These are phyloP conservation scores for Cantharis rufa DNA, from an alignment of 2,888 invertebrate species.

Conservation along the genomic window DNA sequence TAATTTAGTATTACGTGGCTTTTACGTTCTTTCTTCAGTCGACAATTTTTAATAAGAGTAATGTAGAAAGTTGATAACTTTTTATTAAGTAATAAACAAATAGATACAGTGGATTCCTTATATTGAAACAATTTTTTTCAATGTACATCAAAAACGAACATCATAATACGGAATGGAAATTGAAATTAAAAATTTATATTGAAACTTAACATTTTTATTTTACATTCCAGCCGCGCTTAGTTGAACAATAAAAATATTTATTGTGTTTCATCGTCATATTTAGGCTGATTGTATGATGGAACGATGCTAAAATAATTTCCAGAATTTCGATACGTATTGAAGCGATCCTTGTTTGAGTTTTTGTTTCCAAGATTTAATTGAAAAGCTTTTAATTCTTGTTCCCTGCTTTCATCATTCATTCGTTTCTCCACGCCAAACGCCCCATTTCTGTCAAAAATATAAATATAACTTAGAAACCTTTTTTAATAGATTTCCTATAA, in stretches of 20 bases:
- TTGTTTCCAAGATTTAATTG: slow-evolving; percentile 16
- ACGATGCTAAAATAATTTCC: slow-evolving; percentile 7
- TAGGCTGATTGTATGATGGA: slow-evolving; percentile 17
- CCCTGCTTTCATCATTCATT: slow-evolving; percentile 10
- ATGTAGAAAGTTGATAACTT: background rate
- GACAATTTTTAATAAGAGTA: background rate
- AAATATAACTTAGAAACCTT: background rate
- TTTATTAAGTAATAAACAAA: background rate
- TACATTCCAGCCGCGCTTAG: background rate
- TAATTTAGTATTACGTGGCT: background rate
- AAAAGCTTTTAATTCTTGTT: slow-evolving; percentile 26
- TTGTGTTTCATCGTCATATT: slow-evolving; percentile 14
- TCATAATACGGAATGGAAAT: slow-evolving; percentile 3
- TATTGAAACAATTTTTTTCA: background rate
- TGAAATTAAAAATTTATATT: background rate
- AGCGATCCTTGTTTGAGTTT: slow-evolving; percentile 12
- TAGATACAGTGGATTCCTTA: background rate
- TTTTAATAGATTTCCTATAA: background rate
- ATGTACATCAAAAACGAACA: background rate
- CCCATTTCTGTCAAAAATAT: slow-evolving; percentile 15
- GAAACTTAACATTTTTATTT: background rate
- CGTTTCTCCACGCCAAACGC: slow-evolving; percentile 23
- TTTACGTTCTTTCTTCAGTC: background rate
- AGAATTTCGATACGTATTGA: slow-evolving; percentile 19
- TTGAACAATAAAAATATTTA: slow-evolving; percentile 1